Conservation (phyloP, 2,888 invertebrate genomes). For the Amiota minor region DNA sequence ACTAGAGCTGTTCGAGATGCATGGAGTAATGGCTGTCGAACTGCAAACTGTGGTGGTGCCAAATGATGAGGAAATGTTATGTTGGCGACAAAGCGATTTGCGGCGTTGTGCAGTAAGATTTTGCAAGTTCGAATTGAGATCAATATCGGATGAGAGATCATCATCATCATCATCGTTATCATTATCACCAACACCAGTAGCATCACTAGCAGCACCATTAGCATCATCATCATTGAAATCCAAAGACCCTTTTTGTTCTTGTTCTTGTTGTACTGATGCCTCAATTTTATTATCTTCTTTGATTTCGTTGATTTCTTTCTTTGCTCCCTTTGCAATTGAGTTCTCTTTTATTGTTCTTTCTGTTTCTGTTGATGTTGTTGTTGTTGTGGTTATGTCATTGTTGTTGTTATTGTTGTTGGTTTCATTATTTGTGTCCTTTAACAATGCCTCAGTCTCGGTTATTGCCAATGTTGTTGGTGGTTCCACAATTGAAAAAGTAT, state of each 20-base stretch:
- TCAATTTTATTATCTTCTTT: not conserved
- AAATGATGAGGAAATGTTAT: constrained; percentile 72
- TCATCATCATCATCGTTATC: constrained; percentile 63
- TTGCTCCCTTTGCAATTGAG: constrained; percentile 21
- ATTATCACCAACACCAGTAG: constrained; percentile 42
- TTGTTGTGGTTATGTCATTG: constrained; percentile 17
- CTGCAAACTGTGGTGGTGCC: constrained; percentile 67
- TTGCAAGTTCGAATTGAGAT: constrained; percentile 70
- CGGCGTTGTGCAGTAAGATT: constrained; percentile 71
- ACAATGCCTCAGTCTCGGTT: constrained; percentile 27
- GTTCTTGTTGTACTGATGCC: not conserved
- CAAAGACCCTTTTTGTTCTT: not conserved
- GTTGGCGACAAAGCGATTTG: constrained; percentile 72
- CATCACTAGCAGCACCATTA: constrained; percentile 12
- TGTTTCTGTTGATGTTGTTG: constrained; percentile 15
- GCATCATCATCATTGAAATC: constrained; percentile 1
- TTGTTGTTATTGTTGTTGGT: constrained; percentile 4
- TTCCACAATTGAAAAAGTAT: constrained; percentile 33
- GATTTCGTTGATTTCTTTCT: constrained; percentile 20
- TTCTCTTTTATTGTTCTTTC: not conserved
- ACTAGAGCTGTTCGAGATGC: constrained; percentile 70
- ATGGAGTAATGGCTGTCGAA: constrained; percentile 69
- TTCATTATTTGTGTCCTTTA: constrained; percentile 24
- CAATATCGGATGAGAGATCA: constrained; percentile 67
- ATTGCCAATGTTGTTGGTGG: constrained; percentile 36